Evolutionary conservation across 1,140 invertebrate genomes (phyloP), one percentile per base, ranked within the genome.

Genomic region (Pseudomyrmex gracilis): DNA sequence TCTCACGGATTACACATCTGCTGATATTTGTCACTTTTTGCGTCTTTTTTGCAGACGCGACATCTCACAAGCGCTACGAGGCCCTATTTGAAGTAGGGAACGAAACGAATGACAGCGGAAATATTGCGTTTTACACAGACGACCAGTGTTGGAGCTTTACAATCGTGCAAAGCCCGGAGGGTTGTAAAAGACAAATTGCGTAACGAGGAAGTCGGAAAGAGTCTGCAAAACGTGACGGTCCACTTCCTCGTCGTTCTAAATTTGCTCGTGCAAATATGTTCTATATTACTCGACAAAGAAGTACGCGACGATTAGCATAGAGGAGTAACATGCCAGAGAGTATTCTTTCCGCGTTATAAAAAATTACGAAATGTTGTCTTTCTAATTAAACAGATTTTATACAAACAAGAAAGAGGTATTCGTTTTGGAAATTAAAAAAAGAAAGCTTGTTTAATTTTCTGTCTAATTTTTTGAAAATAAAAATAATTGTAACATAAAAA

Each of bases 171-270:
- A 80, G 76, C 66, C n/a, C 53, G 9, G 22, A 20, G 64, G 76
- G 66, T 70, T 80, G 66, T 71, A 70, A 80, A 60, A 71, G 76
- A 80, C 66, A 80, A 80, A 80, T 80, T 70, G 66, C 67, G 43
- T 70, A 60, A 80, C 76, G 76, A 80, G 66, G 58, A 71, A 70
- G 53, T 66, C 51, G 66, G 57, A 67, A n/a, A 20, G 13, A 0
- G 43, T 58, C 20, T 71, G 66, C 10, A 58, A 80, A 80, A 58
- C 45, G 53, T 53, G 53, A 70, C 64, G 15, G n/a, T n/a, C 55
- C 15, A 5, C 12, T 68, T 15, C 34, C 20, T 53, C 20, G 53
- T 7, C 43, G 43, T n/a, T 77, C 20, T 80, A 80, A 80, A 80
- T 70, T 70, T 7, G 43, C 53, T 71, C 51, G 53, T 49, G 53